Evolutionary conservation across 2,888 invertebrate species (phyloP).

Genomic region (Volucella bombylans): DNA sequence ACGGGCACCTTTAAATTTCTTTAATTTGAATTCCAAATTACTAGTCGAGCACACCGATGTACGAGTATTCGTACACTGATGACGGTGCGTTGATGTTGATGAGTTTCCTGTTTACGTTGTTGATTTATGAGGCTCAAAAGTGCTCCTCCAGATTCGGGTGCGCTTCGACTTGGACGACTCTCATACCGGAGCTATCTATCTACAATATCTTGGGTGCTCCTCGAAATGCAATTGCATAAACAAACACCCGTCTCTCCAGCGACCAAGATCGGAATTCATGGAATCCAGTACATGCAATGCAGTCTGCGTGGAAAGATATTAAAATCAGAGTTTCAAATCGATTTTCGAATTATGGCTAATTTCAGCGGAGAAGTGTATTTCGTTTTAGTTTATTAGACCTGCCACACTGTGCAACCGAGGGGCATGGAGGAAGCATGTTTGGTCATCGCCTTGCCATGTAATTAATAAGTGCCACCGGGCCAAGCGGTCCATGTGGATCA

Average conservation of each 20-base stretch:
- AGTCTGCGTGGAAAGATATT: constrained; percentile 14
- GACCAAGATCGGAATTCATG: constrained; percentile 42
- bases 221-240: constrained; percentile 66
- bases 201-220: constrained; percentile 43
- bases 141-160: constrained; percentile 63
- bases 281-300: constrained; percentile 34
- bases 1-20: constrained; percentile 15
- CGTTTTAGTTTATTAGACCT: constrained; percentile 69
- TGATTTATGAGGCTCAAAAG: constrained; percentile 71
- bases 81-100: constrained; percentile 64
- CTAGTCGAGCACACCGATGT: not conserved
- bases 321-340: constrained; percentile 49
- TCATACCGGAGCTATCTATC: constrained; percentile 53
- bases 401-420: constrained; percentile 11
- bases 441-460: constrained; percentile 62
- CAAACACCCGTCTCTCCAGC: constrained; percentile 39
- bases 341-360: constrained; percentile 61
- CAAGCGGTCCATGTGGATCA: constrained; percentile 60
- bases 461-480: constrained; percentile 47
- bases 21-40: constrained; percentile 38
- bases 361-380: constrained; percentile 61
- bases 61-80: constrained; percentile 37
- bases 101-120: constrained; percentile 69
- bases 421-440: constrained; percentile 44
- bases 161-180: constrained; percentile 47